phyloP scores from a whole-genome alignment of 2,113 vertebrate genomes.

The Grantiella picta region DNA sequence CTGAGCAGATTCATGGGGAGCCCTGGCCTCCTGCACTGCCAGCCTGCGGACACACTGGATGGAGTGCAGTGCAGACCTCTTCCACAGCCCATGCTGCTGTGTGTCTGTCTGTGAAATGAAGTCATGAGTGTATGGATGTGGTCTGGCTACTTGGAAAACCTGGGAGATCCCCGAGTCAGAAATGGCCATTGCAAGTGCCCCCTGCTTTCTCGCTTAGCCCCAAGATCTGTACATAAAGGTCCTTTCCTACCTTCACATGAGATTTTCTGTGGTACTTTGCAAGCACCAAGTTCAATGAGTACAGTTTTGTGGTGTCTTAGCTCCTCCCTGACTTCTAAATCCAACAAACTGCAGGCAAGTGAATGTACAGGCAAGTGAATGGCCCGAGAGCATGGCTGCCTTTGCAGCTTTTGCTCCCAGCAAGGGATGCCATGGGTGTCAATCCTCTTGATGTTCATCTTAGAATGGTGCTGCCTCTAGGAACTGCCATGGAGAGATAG shows the following conservation, averaged over 20 bases:
- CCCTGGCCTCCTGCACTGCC: neutral
- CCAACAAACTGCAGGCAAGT: neutral
- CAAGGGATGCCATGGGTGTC: neutral
- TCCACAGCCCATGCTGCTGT: neutral
- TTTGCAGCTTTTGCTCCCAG: neutral
- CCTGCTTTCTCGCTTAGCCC: neutral
- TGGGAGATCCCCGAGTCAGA: neutral
- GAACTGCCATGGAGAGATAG: neutral
- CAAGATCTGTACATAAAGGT: neutral
- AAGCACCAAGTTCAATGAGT: neutral
- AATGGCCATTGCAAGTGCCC: neutral
- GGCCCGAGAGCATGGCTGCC: neutral
- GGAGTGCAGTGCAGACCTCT: rapidly evolving
- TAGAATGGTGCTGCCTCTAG: neutral
- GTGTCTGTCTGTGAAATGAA: neutral
- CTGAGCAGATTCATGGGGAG: rapidly evolving
- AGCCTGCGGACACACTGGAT: rapidly evolving
- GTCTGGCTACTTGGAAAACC: neutral
- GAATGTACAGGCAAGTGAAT: no score
- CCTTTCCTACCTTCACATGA: neutral
- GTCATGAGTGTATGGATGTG: neutral
- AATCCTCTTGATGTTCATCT: rapidly evolving
- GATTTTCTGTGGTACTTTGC: neutral
- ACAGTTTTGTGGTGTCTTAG: neutral
- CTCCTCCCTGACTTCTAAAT: neutral